Evolutionary conservation across 2,797 vertebrate species (phyloP).

Genomic region (Syngnathus acus): DNA sequence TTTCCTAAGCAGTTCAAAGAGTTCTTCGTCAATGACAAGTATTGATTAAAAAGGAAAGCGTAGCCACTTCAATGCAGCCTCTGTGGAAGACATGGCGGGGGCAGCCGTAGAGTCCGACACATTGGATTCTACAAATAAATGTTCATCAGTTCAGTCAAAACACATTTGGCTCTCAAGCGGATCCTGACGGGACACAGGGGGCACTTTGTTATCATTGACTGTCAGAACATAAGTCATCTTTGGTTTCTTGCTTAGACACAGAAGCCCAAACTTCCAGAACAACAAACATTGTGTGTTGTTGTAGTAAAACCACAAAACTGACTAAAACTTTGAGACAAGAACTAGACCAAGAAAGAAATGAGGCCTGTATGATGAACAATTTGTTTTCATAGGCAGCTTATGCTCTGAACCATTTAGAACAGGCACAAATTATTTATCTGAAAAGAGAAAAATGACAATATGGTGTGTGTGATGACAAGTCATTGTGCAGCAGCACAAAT

Average conservation of each 20-base stretch:
- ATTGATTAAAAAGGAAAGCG: slow-evolving; percentile 43
- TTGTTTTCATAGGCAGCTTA: neutral
- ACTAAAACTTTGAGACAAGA: neutral
- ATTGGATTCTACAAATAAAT: slow-evolving; percentile 51
- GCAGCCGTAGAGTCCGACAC: slow-evolving; percentile 26
- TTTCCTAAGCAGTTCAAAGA: slow-evolving; percentile 27
- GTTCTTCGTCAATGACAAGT: slow-evolving; percentile 50
- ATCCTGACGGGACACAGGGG: slow-evolving; percentile 32
- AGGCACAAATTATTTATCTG: too few species aligned
- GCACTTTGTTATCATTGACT: slow-evolving; percentile 58
- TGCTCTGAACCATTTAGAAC: too few species aligned
- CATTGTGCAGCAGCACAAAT: too few species aligned
- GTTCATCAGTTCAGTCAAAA: slow-evolving; percentile 57
- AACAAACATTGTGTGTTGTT: slow-evolving; percentile 55
- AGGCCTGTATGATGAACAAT: neutral
- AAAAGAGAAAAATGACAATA: too few species aligned
- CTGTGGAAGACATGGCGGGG: slow-evolving; percentile 26
- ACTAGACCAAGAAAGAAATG: neutral
- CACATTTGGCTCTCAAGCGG: slow-evolving; percentile 41
- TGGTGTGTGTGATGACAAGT: too few species aligned
- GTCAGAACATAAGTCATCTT: slow-evolving; percentile 48
- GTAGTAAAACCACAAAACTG: neutral
- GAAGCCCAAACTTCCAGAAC: slow-evolving; percentile 42
- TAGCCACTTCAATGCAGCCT: slow-evolving; percentile 43
- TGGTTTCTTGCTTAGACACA: slow-evolving; percentile 30